Evolutionary conservation across 2,797 vertebrate species (phyloP).

Genomic region (Microctenopoma stevenorrisi): DNA sequence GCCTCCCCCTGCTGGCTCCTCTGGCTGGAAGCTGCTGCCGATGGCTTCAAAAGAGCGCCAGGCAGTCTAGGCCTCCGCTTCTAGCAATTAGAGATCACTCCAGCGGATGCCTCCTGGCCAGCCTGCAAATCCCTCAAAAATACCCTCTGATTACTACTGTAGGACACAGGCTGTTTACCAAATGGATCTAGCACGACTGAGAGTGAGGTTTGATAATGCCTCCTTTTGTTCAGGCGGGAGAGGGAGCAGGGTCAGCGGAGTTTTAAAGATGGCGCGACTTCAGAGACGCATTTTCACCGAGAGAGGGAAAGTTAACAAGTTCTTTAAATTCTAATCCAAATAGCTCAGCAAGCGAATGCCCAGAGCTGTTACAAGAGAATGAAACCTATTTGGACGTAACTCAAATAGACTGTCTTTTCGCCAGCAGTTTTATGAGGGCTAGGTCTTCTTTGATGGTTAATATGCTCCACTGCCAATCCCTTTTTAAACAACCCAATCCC

Average conservation of each 20-base stretch:
- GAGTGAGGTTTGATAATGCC: slow-evolving; percentile 78
- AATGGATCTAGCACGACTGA: slow-evolving; percentile 79
- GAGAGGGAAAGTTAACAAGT: slow-evolving; percentile 45
- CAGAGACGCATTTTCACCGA: slow-evolving; percentile 54
- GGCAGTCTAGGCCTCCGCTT: slow-evolving; percentile 81
- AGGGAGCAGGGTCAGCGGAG: slow-evolving; percentile 65
- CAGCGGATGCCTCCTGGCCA: slow-evolving; percentile 83
- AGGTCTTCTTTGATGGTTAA: slow-evolving; percentile 53
- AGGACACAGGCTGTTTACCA: slow-evolving; percentile 84
- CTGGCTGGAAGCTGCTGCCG: slow-evolving; percentile 78
- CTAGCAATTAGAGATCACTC: slow-evolving; percentile 84
- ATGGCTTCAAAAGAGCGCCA: slow-evolving; percentile 82
- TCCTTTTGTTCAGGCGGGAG: slow-evolving; percentile 74
- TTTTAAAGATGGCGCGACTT: slow-evolving; percentile 69
- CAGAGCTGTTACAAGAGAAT: slow-evolving; percentile 17
- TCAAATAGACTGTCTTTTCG: slow-evolving; percentile 42
- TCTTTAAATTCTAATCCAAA: slow-evolving; percentile 57
- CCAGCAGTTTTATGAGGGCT: slow-evolving; percentile 33
- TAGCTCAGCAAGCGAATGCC: slow-evolving; percentile 37
- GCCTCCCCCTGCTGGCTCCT: slow-evolving; percentile 79
- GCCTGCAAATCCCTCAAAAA: slow-evolving; percentile 84
- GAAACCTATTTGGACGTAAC: slow-evolving; percentile 43
- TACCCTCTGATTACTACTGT: slow-evolving; percentile 84
- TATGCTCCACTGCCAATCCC: slow-evolving; percentile 42
- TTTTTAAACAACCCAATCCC: slow-evolving; percentile 60